Percentiles rank a stretch among this genome's conserved stretches.
phyloP scores from a whole-genome alignment of 2,888 invertebrate species.

The Phalangium opilio region DNA sequence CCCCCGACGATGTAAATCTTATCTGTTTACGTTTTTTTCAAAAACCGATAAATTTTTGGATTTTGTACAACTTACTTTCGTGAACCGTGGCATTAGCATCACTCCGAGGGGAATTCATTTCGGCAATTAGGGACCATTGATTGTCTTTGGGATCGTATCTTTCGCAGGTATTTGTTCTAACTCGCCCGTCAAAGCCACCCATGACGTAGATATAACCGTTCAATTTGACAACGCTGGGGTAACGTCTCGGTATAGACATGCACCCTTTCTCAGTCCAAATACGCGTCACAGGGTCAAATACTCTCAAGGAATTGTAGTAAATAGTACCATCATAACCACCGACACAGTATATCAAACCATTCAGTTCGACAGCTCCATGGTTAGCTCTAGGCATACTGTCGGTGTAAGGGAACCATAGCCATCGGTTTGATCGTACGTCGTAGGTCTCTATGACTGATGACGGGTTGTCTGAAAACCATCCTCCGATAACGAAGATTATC shows the following conservation, averaged over 20 bases:
- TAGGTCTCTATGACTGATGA: conserved; percentile 44
- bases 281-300: conserved; percentile 27
- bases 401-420: conserved; percentile 45
- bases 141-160: conserved; percentile 27
- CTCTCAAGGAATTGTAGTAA: conserved; percentile 32
- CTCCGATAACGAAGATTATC: conserved; percentile 37
- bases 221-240: conserved; percentile 46
- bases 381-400: conserved; percentile 42
- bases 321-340: conserved; percentile 36
- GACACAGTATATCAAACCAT: conserved; percentile 32
- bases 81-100: conserved; percentile 67
- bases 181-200: conserved; percentile 32
- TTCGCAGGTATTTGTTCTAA: conserved; percentile 30
- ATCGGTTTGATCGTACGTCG: conserved; percentile 43
- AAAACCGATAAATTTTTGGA: no score
- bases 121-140: conserved; percentile 30
- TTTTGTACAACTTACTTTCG: no score
- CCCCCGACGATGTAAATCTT: conserved; percentile 62
- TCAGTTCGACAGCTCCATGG: conserved; percentile 45
- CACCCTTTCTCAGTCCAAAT: conserved; percentile 33
- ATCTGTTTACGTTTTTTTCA: no score
- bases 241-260: conserved; percentile 36
- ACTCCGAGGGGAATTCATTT: conserved; percentile 47
- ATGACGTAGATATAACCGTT: no score
- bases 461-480: conserved; percentile 55